Percentiles rank a stretch among this genome's conserved stretches.
These are phyloP conservation scores for Phytoseiulus persimilis DNA, from an alignment of 2,888 invertebrate species.

Conservation along the genomic window DNA sequence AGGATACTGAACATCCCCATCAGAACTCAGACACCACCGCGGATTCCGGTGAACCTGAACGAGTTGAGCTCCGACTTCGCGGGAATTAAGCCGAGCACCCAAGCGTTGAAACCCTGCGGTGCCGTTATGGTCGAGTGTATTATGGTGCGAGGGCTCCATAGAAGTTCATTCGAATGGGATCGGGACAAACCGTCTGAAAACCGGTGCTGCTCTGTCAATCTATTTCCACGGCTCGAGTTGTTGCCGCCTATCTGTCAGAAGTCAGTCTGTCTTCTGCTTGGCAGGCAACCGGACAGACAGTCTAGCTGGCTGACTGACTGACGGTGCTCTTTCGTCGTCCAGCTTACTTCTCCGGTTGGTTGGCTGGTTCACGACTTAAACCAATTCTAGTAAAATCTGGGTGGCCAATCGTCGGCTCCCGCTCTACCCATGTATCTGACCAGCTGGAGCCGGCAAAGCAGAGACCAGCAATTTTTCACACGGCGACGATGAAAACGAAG, in stretches of 20 bases:
- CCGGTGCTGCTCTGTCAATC: background rate
- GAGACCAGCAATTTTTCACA: background rate
- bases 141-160: no score
- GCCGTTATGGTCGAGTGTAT: no score
- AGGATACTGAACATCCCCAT: no score
- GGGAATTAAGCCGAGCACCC: no score
- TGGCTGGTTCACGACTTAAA: background rate
- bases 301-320: background rate
- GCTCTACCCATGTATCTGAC: background rate
- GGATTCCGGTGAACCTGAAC: no score
- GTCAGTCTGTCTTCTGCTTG: background rate
- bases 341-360: background rate
- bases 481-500: background rate
- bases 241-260: slow-evolving; percentile 5
- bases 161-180: background rate
- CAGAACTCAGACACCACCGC: no score
- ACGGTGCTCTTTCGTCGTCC: background rate
- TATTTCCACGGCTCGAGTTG: background rate
- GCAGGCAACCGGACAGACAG: background rate
- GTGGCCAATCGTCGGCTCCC: background rate
- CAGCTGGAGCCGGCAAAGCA: background rate
- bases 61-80: no score
- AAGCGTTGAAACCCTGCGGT: no score
- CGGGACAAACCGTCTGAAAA: background rate
- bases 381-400: background rate